Evolutionary conservation across 2,113 vertebrate genomes (phyloP), one percentile per base, ranked within the genome.

Genomic region (Myiozetetes cayanensis): DNA sequence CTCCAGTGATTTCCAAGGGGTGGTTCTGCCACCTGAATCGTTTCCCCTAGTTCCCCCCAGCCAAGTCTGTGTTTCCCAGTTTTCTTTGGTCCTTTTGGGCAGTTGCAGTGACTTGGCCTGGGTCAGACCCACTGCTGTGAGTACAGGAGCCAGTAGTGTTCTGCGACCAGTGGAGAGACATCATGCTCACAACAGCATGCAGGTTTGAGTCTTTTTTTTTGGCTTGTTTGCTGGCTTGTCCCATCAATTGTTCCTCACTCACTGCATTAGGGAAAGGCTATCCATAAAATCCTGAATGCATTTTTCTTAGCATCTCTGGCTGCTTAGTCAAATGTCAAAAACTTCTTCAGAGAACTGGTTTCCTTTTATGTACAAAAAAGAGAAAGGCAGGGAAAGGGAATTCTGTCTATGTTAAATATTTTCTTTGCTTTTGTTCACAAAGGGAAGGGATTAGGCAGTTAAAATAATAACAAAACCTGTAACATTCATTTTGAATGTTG

Each of bases 251-350:
- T 33, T 93, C 73, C 52, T 84, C 72, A 55, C 27, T 24, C 47
- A 61, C 24, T 52, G 24, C 28, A 46, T 53, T 72, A 49, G 7
- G 33, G 33, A 84, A 93, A 74, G 30, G 63, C 28, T 58, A 61
- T 28, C 63, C 71, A 55, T 91, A 76, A 95, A 94, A 87, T 50
- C 35, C 47, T 67, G 55, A 37, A 82, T 7, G 4, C 47, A 85
- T 90, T 91, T 91, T 87, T 85, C 55, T 67, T 83, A 74, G 30
- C 53, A 77, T 80, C 91, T 62, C 63, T 63, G 72, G 10, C 43
- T 94, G 53, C 85, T 91, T 95, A 93, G 89, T 79, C 74, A 94
- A 89, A 91, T 44, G 81, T 72, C 84, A 91, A 88, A 95, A 93
- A 62, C n/a, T 82, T 10, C 68, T 91, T 89, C 7, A 5, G 67